Evolutionary conservation across 2,113 vertebrate species (phyloP).

Genomic region (Caranx ignobilis): DNA sequence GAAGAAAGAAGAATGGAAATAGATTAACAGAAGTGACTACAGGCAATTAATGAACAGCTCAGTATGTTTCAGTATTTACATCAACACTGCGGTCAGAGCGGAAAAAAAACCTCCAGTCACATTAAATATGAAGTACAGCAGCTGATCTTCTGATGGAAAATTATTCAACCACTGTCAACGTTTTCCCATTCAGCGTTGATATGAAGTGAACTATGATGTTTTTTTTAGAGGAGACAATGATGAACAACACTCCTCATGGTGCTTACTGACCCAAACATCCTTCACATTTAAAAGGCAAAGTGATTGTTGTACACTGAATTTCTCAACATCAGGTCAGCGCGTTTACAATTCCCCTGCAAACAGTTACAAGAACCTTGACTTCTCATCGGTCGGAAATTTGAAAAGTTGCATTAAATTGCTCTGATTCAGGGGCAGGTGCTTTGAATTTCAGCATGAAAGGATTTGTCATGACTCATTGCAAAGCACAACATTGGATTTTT

Average conservation of each 20-base stretch:
- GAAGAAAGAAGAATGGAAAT: slow-evolving; percentile 25
- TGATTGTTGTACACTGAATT: slow-evolving; percentile 15
- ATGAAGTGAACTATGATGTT: slow-evolving; percentile 5
- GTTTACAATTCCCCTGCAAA: background rate
- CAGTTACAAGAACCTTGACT: slow-evolving; percentile 13
- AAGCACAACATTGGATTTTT: slow-evolving; percentile 29
- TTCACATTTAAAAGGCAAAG: slow-evolving; percentile 33
- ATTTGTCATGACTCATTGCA: slow-evolving; percentile 4
- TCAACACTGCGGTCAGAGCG: slow-evolving; percentile 24
- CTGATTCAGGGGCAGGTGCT: slow-evolving; percentile 30
- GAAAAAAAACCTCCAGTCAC: slow-evolving; percentile 16
- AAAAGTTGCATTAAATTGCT: slow-evolving; percentile 13
- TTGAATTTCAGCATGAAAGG: slow-evolving; percentile 39
- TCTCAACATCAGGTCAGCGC: background rate
- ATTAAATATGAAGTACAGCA: slow-evolving; percentile 34
- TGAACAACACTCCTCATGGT: background rate
- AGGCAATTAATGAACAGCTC: slow-evolving; percentile 28
- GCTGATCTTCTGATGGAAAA: slow-evolving; percentile 12
- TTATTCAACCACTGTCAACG: background rate
- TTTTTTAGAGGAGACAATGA: slow-evolving; percentile 2
- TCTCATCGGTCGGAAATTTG: slow-evolving; percentile 26
- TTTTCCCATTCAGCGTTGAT: slow-evolving; percentile 14
- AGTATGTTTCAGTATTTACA: slow-evolving; percentile 53
- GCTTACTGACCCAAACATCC: slow-evolving; percentile 15
- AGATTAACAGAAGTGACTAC: slow-evolving; percentile 37